These are phyloP conservation scores for Umimayanthus chanpuru DNA, from an alignment of 92 coral and sea anemone species.

Conservation along the genomic window DNA sequence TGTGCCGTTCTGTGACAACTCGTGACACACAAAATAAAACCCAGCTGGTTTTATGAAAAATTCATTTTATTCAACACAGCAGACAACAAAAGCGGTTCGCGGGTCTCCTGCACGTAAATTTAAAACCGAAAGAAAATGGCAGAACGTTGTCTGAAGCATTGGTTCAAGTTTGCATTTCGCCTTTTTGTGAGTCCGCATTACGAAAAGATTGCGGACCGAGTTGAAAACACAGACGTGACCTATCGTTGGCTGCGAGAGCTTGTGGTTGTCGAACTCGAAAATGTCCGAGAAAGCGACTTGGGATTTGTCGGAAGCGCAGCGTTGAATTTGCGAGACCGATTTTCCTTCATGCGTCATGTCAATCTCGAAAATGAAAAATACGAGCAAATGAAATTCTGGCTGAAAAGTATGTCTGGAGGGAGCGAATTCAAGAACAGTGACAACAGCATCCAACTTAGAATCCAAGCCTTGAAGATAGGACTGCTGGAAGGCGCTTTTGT, in stretches of 20 bases:
- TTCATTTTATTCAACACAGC: background rate
- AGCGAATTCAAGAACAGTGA: constrained; percentile 49
- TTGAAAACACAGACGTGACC: constrained; percentile 79
- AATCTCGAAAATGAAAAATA: constrained; percentile 59
- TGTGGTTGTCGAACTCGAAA: constrained; percentile 54
- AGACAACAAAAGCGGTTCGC: constrained; percentile 1
- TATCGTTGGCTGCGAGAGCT: constrained; percentile 90
- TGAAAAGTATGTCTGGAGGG: constrained; percentile 52
- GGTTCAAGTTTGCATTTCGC: constrained; percentile 86
- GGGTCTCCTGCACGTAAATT: too few species aligned
- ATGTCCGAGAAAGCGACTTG: constrained; percentile 54
- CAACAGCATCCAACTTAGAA: constrained; percentile 52
- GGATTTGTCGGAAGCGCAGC: constrained; percentile 72
- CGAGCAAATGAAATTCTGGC: constrained; percentile 58
- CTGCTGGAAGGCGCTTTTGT: constrained; percentile 67
- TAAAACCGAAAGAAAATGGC: constrained; percentile 48
- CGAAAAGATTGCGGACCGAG: constrained; percentile 64
- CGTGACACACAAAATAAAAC: background rate
- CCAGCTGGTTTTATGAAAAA: background rate
- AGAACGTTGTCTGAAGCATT: constrained; percentile 64
- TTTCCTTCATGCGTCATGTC: constrained; percentile 57
- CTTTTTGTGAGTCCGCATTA: constrained; percentile 80
- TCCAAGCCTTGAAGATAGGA: constrained; percentile 64
- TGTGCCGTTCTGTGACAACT: background rate
- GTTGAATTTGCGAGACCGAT: constrained; percentile 63